Evolutionary conservation across 2,797 vertebrate genomes (phyloP), one percentile per base, ranked within the genome.

Genomic region (Bovichtus diacanthus): DNA sequence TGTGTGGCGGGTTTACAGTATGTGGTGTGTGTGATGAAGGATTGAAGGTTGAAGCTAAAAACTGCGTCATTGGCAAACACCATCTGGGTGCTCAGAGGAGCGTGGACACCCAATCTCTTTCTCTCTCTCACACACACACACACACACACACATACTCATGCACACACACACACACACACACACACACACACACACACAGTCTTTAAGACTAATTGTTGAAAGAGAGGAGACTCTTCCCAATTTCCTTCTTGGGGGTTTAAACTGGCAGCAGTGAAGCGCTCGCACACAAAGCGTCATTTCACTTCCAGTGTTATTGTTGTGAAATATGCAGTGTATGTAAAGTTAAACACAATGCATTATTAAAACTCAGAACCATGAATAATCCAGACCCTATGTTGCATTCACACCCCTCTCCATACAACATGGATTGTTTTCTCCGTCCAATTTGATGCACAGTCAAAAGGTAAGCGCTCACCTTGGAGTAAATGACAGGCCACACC

Each of bases 31-130:
- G 83, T 38, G 41, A 71, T 59, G 47, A 73, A 74, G 70, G 69
- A 83, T 46, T 71, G 76, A 83, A 83, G 62, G 69, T 69, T 85
- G 82, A 61, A 69, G 81, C 75, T 70, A 79, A 76, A 84, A 81
- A n/a, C 74, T 78, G 81, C 78, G 19, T 86, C 83, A 83, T 51
- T 74, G 56, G 72, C 75, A 84, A 85, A 86, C 81, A 64, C 84
- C 88, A 90, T 87, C 88, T 91, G 88, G 76, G 69, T 72, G 76
- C 51, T 83, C 78, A 80, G 54, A 82, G 73, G 43, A 76, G 83
- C 46, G 39, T 56, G 71, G 76, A 82, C 75, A 51, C 60, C 73
- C 78, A 83, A 61, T 75, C 78, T 75, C 59, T 79, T 21, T 47
- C 62, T 55, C 21, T 13, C n/a, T n/a, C n/a, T n/a, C n/a, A 9